Percentiles rank a stretch among this genome's conserved stretches.
phyloP scores from a whole-genome alignment of 2,113 vertebrate genomes.

The Rhea americana region DNA sequence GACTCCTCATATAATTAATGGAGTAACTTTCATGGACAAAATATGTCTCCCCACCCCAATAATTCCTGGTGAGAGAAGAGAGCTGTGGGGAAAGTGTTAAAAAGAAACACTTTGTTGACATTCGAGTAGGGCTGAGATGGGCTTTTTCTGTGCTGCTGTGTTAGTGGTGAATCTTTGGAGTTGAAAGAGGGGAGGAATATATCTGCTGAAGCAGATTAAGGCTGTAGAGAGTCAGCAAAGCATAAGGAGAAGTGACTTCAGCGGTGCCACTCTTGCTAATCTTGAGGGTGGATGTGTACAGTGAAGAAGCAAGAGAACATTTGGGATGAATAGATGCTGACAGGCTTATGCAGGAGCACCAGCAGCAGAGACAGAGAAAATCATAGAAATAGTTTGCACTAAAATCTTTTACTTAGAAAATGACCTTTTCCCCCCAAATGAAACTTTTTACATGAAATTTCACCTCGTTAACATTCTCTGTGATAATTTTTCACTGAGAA shows the following conservation, averaged over 20 bases:
- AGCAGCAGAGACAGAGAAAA: not conserved
- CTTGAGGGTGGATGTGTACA: not conserved
- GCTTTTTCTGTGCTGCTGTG: not conserved
- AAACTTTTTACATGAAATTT: not conserved
- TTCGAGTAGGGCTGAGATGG: no score
- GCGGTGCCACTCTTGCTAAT: rapidly evolving
- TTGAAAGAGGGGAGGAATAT: not conserved
- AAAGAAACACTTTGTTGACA: not conserved
- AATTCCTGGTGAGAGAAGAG: not conserved
- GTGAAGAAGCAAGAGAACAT: not conserved
- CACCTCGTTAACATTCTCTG: not conserved
- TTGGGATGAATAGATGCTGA: not conserved
- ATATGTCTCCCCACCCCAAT: not conserved
- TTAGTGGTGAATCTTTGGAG: not conserved
- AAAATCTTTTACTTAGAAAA: not conserved
- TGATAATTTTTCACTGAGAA: not conserved
- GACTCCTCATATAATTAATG: not conserved
- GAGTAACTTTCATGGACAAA: not conserved
- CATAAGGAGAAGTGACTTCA: not conserved
- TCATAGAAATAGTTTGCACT: not conserved
- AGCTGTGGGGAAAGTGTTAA: not conserved
- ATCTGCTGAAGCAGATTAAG: not conserved
- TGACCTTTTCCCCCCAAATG: not conserved
- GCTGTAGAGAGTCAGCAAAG: not conserved
- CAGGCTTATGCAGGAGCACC: not conserved